A percentile compares a stretch with the other conserved stretches of the same genome.
Evolutionary conservation across 2,113 vertebrate species (phyloP).

Genomic region (Varanus komodoensis): DNA sequence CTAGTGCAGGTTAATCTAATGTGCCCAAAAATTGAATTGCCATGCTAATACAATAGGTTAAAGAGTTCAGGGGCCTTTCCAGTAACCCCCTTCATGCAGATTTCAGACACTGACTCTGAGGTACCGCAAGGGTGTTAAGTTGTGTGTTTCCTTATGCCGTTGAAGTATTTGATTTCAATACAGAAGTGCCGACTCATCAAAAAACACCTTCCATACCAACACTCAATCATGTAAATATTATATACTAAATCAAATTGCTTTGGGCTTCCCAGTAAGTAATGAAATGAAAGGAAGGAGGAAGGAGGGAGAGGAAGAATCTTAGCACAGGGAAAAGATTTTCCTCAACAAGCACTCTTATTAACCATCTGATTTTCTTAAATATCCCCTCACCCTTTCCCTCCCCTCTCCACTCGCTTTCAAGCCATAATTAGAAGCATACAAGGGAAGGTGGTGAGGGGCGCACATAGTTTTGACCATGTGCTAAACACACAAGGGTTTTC

Average conservation of each 20-base stretch:
- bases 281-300: constrained; percentile 18
- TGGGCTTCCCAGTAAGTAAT: constrained; percentile 42
- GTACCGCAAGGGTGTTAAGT: neutral
- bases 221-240: constrained; percentile 64
- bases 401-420: neutral
- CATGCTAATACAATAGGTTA: constrained; percentile 65
- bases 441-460: constrained; percentile 1
- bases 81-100: constrained; percentile 44
- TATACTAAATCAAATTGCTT: constrained; percentile 37
- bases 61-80: constrained; percentile 57
- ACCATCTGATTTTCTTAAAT: neutral
- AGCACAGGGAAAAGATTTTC: constrained; percentile 17
- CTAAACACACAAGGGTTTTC: neutral
- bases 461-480: constrained; percentile 26
- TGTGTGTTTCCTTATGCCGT: constrained; percentile 58
- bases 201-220: constrained; percentile 41
- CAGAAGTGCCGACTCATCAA: constrained; percentile 66
- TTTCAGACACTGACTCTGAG: neutral
- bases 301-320: neutral
- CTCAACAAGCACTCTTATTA: neutral
- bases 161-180: constrained; percentile 66
- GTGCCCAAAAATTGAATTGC: constrained; percentile 64
- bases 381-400: neutral
- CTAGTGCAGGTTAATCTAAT: constrained; percentile 44
- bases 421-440: constrained; percentile 13